These are phyloP conservation scores for Psilopsiagon aymara DNA, from an alignment of 2,113 vertebrate species.

Conservation along the genomic window DNA sequence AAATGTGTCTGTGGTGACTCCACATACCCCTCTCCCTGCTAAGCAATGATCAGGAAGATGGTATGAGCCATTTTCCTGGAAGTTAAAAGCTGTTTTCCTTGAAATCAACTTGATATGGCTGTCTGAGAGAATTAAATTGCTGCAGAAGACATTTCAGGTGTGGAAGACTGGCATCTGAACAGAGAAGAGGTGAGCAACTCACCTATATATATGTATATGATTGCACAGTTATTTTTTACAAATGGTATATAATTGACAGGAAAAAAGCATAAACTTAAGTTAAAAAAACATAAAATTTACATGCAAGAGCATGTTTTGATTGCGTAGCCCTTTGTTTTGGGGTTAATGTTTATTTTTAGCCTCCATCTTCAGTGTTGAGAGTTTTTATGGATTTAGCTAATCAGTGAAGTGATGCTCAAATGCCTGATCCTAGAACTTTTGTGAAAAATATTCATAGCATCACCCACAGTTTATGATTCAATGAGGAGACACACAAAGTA, in stretches of 20 bases:
- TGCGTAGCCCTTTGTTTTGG: not conserved
- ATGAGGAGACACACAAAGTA: not conserved
- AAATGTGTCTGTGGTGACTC: not conserved
- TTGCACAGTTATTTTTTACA: not conserved
- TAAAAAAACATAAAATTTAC: not conserved
- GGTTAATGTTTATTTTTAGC: not conserved
- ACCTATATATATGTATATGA: not conserved
- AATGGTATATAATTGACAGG: not conserved
- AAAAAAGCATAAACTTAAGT: not conserved
- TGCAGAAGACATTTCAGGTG: not conserved
- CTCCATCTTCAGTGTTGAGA: not conserved
- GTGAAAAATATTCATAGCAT: constrained; percentile 12
- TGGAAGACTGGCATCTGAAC: not conserved
- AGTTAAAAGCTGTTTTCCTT: not conserved
- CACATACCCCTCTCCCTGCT: accelerated
- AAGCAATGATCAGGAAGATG: not conserved
- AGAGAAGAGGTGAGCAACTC: not conserved
- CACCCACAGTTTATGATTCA: constrained; percentile 15
- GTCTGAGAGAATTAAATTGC: not conserved
- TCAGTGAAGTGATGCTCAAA: not conserved
- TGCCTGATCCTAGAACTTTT: not conserved
- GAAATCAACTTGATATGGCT: not conserved
- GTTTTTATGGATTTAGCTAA: not conserved
- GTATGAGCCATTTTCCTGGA: not conserved
- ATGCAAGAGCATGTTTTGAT: not conserved